Evolutionary conservation across 2,888 invertebrate species (phyloP).

Genomic region (Hecatera dysodea): DNA sequence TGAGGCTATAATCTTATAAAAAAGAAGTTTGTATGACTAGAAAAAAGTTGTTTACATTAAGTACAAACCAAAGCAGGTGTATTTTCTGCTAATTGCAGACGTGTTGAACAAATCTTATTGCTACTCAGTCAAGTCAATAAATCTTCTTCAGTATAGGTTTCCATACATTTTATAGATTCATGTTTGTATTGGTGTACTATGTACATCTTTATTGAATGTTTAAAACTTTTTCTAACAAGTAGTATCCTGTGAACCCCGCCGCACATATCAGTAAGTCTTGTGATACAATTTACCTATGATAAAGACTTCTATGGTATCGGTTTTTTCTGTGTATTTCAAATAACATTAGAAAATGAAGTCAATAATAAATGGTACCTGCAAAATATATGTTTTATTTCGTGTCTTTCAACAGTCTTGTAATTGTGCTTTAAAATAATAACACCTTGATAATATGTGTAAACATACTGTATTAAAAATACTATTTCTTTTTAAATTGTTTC

Average conservation of each 20-base stretch:
- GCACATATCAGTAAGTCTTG: slow-evolving; percentile 45
- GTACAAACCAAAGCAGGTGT: slow-evolving; percentile 37
- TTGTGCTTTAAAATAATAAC: slow-evolving; percentile 9
- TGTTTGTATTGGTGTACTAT: slow-evolving; percentile 75
- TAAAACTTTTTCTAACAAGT: slow-evolving; percentile 49
- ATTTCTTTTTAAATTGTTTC: slow-evolving; percentile 83
- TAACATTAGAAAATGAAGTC: slow-evolving; percentile 55
- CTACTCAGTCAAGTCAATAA: slow-evolving; percentile 34
- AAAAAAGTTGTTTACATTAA: neutral
- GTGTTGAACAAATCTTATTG: slow-evolving; percentile 10
- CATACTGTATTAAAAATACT: slow-evolving; percentile 31
- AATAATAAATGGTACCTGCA: slow-evolving; percentile 72
- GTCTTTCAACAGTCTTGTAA: neutral
- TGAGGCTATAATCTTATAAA: slow-evolving; percentile 24
- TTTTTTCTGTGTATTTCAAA: slow-evolving; percentile 48
- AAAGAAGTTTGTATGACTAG: slow-evolving; percentile 40
- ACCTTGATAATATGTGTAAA: neutral
- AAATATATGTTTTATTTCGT: slow-evolving; percentile 25
- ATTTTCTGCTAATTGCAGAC: neutral
- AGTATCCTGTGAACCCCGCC: slow-evolving; percentile 54
- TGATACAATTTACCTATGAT: slow-evolving; percentile 30
- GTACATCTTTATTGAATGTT: slow-evolving; percentile 68
- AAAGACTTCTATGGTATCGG: slow-evolving; percentile 38
- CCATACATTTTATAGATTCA: slow-evolving; percentile 30
- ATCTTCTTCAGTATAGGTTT: slow-evolving; percentile 34